Base-by-base conservation (phyloP, 37 sponge, comb jelly and placozoan genomes). In the Cladorhizidae sp. region DNA sequence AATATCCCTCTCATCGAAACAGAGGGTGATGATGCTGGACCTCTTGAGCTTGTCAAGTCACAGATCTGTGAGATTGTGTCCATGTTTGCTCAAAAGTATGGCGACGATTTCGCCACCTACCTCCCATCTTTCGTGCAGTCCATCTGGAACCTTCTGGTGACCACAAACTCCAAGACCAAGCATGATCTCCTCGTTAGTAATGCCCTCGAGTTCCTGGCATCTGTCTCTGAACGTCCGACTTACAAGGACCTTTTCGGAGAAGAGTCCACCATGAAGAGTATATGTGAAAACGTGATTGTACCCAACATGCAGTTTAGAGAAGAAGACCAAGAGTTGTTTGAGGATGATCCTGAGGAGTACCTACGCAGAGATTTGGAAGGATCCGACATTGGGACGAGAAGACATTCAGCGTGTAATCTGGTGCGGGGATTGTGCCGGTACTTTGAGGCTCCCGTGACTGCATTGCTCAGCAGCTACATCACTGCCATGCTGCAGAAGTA, bases 31-130 rank as follows among this genome's bases (percentile, higher is more conserved):
- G 97, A 93, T 29, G 75, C 92, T 2, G 97, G 97, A 18, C 89
- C 90, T 26, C 87, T 96, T 64, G 97, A 99, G 86, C 75, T 87
- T 57, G 71, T 94, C 38, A 94, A 93, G 86, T 90, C 99, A 8
- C 97, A 99, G 67, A 92, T 99, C 43, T 99, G 97, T 45, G 88
- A 88, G 29, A 80, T 89, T 23, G 87, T 86, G 32, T 81, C 86
- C 31, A 89, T 99, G 81, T 96, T 97, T 87, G 99, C 99, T 25
- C 99, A 99, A 82, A 99, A 99, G 55, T 99, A 95, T 67, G 99
- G 96, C 58, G 97, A 96, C 28, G 99, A 99, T 78, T 99, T 99
- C 52, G 64, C 78, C 3, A 57, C 78, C 22, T 90, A 82, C 76
- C 81, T 99, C 22, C 95, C 95, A 5, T 77, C 80, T 7, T 99